Evolutionary conservation across 2,113 vertebrate genomes (phyloP).

Genomic region (Anguilla rostrata): DNA sequence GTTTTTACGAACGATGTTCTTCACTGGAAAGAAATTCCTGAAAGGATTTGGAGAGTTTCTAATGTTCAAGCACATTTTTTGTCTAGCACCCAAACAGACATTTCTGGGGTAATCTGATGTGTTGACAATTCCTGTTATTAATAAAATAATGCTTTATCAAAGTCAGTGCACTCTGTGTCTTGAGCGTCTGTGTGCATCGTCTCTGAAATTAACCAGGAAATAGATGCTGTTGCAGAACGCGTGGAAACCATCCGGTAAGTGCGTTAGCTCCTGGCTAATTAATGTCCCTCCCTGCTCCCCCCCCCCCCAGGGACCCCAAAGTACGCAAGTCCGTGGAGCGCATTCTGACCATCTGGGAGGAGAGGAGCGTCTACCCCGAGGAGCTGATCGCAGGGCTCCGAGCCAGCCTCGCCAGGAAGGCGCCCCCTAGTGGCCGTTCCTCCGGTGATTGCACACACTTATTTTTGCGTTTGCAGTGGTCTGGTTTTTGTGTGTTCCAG

Average conservation of each 20-base stretch:
- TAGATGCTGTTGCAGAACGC: no score
- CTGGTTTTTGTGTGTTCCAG: background rate
- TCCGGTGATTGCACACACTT: background rate
- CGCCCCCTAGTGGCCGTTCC: slow-evolving; percentile 47
- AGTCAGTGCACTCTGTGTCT: no score
- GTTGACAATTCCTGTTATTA: no score
- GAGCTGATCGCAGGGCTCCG: slow-evolving; percentile 81
- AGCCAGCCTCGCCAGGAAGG: slow-evolving; percentile 66
- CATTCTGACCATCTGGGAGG: slow-evolving; percentile 96
- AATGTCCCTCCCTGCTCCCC: slow-evolving; percentile 7
- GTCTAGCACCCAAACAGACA: no score
- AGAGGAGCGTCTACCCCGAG: slow-evolving; percentile 87
- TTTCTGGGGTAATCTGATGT: no score
- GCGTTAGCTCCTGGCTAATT: background rate
- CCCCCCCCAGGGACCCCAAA: slow-evolving; percentile 75
- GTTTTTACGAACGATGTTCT: background rate
- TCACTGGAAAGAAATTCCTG: background rate
- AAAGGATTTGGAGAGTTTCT: background rate
- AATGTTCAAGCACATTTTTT: no score
- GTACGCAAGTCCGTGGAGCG: slow-evolving; percentile 86
- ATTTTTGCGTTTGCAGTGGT: background rate
- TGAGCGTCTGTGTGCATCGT: no score
- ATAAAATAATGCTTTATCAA: no score
- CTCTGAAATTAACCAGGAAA: no score
- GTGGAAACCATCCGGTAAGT: background rate